Evolutionary conservation across 2,888 invertebrate genomes (phyloP).

Genomic region (Galerucella calmariensis): DNA sequence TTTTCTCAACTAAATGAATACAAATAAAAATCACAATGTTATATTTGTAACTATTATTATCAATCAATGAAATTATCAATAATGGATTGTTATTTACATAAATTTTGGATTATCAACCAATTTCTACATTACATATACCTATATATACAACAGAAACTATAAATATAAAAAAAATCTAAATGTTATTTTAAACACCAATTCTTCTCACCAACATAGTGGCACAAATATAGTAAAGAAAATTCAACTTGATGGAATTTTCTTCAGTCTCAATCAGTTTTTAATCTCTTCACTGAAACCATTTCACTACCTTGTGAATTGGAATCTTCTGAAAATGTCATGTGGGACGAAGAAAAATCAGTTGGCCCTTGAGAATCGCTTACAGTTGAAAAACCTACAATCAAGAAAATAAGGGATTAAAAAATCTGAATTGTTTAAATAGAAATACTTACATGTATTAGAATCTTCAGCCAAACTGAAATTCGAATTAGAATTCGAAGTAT

Average conservation of each 20-base stretch:
- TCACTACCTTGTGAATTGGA: conserved; percentile 91
- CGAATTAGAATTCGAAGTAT: conserved; percentile 83
- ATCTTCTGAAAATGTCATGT: conserved; percentile 89
- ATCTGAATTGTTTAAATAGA: not conserved
- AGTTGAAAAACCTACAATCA: conserved; percentile 82
- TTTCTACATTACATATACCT: not conserved
- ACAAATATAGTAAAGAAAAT: not conserved
- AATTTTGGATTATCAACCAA: not conserved
- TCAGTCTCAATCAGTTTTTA: conserved; percentile 74
- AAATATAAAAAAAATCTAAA: not conserved
- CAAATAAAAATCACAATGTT: too few species aligned
- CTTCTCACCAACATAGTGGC: not conserved
- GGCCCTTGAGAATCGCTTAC: conserved; percentile 92
- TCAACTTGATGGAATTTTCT: not conserved
- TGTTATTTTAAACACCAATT: not conserved
- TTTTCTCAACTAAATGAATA: not conserved
- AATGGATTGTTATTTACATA: not conserved
- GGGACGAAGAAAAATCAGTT: conserved; percentile 82
- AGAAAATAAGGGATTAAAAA: not conserved
- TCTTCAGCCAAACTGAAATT: conserved; percentile 89
- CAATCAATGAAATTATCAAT: too few species aligned
- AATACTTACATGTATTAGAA: conserved; percentile 86
- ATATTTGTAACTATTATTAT: too few species aligned
- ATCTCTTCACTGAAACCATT: conserved; percentile 76
- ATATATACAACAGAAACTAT: not conserved